These are phyloP conservation scores for Helarctos malayanus DNA, from an alignment of 2,797 vertebrate species.

Conservation along the genomic window DNA sequence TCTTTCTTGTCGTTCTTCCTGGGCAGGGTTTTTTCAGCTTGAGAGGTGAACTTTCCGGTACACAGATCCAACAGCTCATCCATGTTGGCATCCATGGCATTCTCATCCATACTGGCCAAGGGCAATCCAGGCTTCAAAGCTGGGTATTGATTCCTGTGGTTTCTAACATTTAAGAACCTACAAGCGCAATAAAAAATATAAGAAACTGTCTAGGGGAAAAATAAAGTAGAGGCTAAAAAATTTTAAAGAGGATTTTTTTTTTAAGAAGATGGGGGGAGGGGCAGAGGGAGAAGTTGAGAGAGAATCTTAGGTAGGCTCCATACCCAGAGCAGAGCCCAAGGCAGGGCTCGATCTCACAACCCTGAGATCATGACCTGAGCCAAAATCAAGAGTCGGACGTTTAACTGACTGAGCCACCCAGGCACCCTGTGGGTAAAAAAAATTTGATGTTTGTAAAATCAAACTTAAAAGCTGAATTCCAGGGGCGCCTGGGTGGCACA, in stretches of 20 bases:
- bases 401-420: not conserved
- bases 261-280: not conserved
- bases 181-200: constrained; percentile 58
- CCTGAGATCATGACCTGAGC: not conserved
- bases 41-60: constrained; percentile 94
- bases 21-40: constrained; percentile 73
- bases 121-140: constrained; percentile 93
- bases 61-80: constrained; percentile 96
- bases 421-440: not conserved
- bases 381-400: not conserved
- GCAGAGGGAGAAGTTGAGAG: not conserved
- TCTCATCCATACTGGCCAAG: constrained; percentile 96
- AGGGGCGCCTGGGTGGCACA: no score
- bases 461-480: constrained; percentile 34
- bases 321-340: not conserved
- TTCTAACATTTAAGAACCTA: constrained; percentile 92
- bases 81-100: constrained; percentile 99
- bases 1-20: constrained; percentile 86
- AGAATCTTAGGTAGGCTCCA: not conserved
- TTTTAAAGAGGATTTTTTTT: not conserved
- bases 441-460: not conserved
- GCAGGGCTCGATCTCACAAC: not conserved
- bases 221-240: constrained; percentile 9
- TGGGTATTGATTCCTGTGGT: constrained; percentile 90
- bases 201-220: constrained; percentile 52